These are phyloP conservation scores for Bucorvus abyssinicus DNA, from an alignment of 2,797 vertebrate species.

Conservation along the genomic window DNA sequence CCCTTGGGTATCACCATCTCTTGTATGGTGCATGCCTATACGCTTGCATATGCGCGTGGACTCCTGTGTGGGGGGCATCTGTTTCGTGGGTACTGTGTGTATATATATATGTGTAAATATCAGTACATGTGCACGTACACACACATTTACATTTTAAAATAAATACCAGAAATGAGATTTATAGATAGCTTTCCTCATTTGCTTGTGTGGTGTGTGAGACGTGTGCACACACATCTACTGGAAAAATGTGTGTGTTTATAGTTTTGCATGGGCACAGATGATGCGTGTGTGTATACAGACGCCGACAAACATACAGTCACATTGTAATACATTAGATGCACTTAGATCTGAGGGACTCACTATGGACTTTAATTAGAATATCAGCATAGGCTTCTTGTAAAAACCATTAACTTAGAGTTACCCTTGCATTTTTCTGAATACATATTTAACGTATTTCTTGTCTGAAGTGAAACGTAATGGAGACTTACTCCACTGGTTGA, in stretches of 20 bases:
- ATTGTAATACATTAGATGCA: background rate
- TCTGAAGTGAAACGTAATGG: background rate
- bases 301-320: background rate
- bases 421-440: background rate
- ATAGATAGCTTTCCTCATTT: conserved; percentile 5
- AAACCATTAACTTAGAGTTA: background rate
- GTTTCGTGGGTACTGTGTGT: conserved; percentile 52
- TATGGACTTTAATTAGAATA: background rate
- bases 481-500: background rate
- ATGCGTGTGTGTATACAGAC: background rate
- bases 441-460: background rate
- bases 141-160: conserved; percentile 50
- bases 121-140: conserved; percentile 40
- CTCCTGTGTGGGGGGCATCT: conserved; percentile 33
- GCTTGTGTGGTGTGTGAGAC: conserved; percentile 43
- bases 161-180: conserved; percentile 39
- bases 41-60: conserved; percentile 7
- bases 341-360: background rate
- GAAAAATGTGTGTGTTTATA: conserved; percentile 11
- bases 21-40: background rate
- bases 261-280: conserved; percentile 18
- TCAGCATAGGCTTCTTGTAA: background rate
- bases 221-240: conserved; percentile 25
- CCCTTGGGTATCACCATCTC: background rate
- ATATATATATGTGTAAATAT: conserved; percentile 40